Evolutionary conservation across 64 coral and sea anemone species (phyloP), one percentile per base, ranked within the genome.

Genomic region (Exaiptasia diaphana): DNA sequence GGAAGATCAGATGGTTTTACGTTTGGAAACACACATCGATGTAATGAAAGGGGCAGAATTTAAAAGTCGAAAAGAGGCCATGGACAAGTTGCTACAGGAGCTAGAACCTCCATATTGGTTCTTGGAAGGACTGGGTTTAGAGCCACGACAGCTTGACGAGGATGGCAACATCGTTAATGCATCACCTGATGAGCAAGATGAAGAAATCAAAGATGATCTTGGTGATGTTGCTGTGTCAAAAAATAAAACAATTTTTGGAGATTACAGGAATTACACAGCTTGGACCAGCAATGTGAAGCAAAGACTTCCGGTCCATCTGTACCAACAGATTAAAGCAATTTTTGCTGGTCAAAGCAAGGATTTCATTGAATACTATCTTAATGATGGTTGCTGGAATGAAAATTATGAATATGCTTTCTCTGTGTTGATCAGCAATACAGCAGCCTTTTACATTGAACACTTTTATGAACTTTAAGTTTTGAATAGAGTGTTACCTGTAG

Each of bases 351-450:
- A 15, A 21, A 42, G 68, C 38, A 25, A 40, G 44, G n/a, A 46
- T 24, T 73, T 73, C 68, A 73, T 40, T 44, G 35, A 73, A 45
- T 73, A 73, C 28, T 73, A 25, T 45, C 68, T 73, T 3, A 73
- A 42, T 42, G 68, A 73, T 73, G 68, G 68, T 23, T 73, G 3
- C 22, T 73, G 3, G 2, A 73, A 73, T 73, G 41, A 73, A 15
- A 73, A 73, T 73, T 42, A 22, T 42, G 10, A 24, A 40, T 73
- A 24, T 73, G 68, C 35, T 21, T 42, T 42, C 28, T 46, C n/a
- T 10, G 4, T 73, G 68, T 1, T 73, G 43, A 73, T 73, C n/a
- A 73, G 68, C 5, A 40, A 73, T 23, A 73, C 68, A 26, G 37
- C 68, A 22, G 68, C 11, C 8, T 73, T 42, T 42, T 38, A 73